Evolutionary conservation across 2,888 invertebrate genomes (phyloP).

Genomic region (Sussaba pulchella): DNA sequence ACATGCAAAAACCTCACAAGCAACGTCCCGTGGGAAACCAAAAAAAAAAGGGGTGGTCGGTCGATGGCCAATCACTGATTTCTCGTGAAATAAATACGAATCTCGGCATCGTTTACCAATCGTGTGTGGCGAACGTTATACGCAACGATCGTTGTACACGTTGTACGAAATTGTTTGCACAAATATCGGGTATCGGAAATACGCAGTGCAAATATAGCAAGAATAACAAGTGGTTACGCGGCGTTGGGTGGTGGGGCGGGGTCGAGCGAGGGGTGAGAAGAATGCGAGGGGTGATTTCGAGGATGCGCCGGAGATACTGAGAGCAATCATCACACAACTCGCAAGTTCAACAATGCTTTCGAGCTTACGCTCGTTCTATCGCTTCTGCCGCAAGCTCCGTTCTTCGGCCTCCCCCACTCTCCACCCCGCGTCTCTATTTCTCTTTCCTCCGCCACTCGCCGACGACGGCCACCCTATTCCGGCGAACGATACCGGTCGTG

Average conservation of each 20-base stretch:
- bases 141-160: slow-evolving; percentile 22
- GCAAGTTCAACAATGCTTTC: slow-evolving; percentile 51
- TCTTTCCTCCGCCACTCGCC: background rate
- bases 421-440: too few species aligned
- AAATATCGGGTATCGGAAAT: slow-evolving; percentile 42
- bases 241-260: background rate
- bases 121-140: background rate
- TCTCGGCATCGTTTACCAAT: too few species aligned
- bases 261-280: background rate
- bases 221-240: slow-evolving; percentile 22
- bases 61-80: background rate
- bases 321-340: slow-evolving; percentile 53
- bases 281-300: background rate
- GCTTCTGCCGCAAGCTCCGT: background rate
- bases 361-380: background rate
- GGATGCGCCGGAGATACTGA: background rate
- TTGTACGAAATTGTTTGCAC: slow-evolving; percentile 43
- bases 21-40: too few species aligned
- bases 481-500: slow-evolving; percentile 52
- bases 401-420: background rate
- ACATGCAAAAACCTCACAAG: too few species aligned
- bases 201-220: slow-evolving; percentile 28
- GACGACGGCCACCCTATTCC: slow-evolving; percentile 1
- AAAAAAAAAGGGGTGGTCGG: background rate
- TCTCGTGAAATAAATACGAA: background rate